Evolutionary conservation across 2,888 invertebrate species (phyloP).

Genomic region (Erebia aethiops): DNA sequence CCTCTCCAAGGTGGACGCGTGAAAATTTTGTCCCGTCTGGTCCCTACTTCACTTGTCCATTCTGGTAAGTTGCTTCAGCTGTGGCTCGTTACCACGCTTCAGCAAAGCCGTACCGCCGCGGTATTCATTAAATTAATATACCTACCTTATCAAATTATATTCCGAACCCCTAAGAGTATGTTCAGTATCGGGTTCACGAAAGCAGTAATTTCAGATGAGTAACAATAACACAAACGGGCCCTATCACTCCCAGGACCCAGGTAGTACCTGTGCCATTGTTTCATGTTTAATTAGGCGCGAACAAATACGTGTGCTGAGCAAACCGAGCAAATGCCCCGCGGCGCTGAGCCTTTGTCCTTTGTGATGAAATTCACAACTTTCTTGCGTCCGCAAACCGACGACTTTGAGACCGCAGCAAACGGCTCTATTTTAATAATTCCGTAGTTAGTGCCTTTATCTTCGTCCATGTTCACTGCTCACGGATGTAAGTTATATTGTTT

Average conservation of each 20-base stretch:
- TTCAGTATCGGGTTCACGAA: conserved; percentile 14
- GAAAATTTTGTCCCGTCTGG: too few relatives aligned
- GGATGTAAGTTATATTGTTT: conserved; percentile 7
- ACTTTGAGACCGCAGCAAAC: conserved; percentile 68
- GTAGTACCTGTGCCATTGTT: conserved; percentile 61
- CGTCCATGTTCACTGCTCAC: background rate
- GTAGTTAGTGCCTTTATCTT: conserved; percentile 28
- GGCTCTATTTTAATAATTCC: conserved; percentile 74
- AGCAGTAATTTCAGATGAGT: conserved; percentile 33
- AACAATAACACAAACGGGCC: conserved; percentile 52
- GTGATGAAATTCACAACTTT: conserved; percentile 73
- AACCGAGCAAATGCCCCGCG: conserved; percentile 75
- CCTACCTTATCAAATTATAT: background rate
- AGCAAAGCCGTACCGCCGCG: too few relatives aligned
- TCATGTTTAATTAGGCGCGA: conserved; percentile 80
- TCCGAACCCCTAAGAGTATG: background rate
- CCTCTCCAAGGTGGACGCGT: too few relatives aligned
- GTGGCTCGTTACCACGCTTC: too few relatives aligned
- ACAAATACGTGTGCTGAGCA: conserved; percentile 75
- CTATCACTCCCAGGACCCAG: conserved; percentile 57
- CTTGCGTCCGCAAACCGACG: conserved; percentile 66
- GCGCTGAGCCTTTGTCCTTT: conserved; percentile 75
- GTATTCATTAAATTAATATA: too few relatives aligned
- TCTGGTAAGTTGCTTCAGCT: too few relatives aligned
- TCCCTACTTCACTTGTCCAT: too few relatives aligned